Percentiles rank a stretch among this genome's conserved stretches.
Conservation (phyloP, 2,797 vertebrate genomes). For the Simalia tracyae region DNA sequence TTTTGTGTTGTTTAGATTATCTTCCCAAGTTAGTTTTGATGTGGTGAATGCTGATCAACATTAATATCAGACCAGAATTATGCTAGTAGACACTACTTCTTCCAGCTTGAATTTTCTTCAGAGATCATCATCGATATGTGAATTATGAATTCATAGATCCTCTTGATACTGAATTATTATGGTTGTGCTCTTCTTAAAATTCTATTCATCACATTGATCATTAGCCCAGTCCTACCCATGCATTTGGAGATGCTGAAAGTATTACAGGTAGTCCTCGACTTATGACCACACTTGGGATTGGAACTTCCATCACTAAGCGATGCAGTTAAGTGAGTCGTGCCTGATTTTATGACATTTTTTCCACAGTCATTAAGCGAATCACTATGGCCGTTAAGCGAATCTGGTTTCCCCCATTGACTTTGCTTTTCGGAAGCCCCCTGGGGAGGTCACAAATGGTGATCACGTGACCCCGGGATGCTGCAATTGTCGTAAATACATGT, state of each 20-base stretch:
- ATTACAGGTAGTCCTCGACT: neutral
- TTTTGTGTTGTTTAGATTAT: constrained; percentile 1
- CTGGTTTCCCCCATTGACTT: too few species aligned
- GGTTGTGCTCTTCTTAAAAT: neutral
- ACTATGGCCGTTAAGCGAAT: too few species aligned
- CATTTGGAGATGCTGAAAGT: neutral
- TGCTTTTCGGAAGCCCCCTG: too few species aligned
- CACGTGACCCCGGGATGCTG: too few species aligned
- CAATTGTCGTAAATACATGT: too few species aligned
- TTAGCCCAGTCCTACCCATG: neutral
- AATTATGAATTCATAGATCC: neutral
- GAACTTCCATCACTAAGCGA: too few species aligned
- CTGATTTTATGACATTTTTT: too few species aligned
- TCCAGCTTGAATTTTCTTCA: neutral
- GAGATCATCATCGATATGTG: neutral
- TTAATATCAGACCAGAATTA: neutral
- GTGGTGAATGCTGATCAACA: neutral
- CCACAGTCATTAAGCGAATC: too few species aligned
- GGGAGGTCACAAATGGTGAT: too few species aligned
- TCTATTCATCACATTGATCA: neutral
- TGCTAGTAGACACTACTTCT: neutral
- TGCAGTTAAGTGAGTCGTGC: too few species aligned
- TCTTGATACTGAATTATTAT: neutral
- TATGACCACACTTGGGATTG: too few species aligned
- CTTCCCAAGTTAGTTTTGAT: neutral